Base-by-base conservation (phyloP, 2,113 vertebrate genomes). In the Isichthys henryi region DNA sequence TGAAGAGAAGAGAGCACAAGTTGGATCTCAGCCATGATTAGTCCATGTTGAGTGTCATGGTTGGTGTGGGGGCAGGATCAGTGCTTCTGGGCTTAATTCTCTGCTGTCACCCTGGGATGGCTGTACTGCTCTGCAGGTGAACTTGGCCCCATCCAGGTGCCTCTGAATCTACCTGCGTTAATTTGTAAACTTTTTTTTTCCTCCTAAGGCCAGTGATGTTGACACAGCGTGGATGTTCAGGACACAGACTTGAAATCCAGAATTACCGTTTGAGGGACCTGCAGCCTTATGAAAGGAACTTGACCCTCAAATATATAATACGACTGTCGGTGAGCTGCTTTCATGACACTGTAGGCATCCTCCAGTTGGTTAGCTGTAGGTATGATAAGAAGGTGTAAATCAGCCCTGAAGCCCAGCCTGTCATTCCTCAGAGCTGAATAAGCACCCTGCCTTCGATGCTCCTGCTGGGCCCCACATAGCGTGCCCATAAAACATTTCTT, bases 31-130 rank as follows among this genome's bases (percentile, higher is more conserved):
- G n/a, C 13, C 48, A 48, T 27, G 48, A 31, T 86, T 86, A 10
- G 21, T 11, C 19, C 23, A 48, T 27, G 3, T 23, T 48, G 84
- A 15, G 62, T 77, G n/a, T 39, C 70, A 39, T 77, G 35, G 4
- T 5, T 15, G 39, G 8, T 58, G 17, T 86, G 31, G 23, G 21
- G 43, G 56, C 1, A 7, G 52, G 19, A 5, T 39, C 31, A 58
- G 23, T 66, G 35, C 21, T 11, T 23, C 50, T 89, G 45, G 13
- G 13, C 88, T 58, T 84, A 83, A 89, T 58, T 35, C 77, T 39
- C 52, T 84, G 88, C 88, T 85, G 50, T 89, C 80, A 89, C 80
- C 15, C 77, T 43, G 50, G 80, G 50, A 89, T 89, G 84, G 85
- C 52, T 13, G 35, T 15, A 49, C 49, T 43, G 27, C 31, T 31